Evolutionary conservation across 2,113 vertebrate genomes (phyloP), one percentile per base, ranked within the genome.

Genomic region (Clinocottus analis): DNA sequence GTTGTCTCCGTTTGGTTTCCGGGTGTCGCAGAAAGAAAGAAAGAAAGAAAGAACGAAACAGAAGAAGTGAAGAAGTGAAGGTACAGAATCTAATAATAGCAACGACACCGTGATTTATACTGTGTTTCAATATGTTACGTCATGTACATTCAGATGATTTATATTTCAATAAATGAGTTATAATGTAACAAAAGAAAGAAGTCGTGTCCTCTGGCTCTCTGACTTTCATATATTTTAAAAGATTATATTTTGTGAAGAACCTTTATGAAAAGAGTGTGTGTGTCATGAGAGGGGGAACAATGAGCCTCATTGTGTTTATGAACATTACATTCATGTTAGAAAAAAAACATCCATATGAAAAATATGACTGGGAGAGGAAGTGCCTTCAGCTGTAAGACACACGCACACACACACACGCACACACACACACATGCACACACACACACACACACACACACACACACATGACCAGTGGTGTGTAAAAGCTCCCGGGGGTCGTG

Each of bases 91-190:
- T 93, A 90, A 86, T 88, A 88, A 85, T 89, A 93, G 82, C 91
- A 94, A 85, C 91, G 90, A 87, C 86, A 86, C 80, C 79, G 93
- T 86, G 77, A 80, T 90, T 81, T 93, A 87, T 94, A 85, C 84
- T 71, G 75, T 86, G 87, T 92, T 87, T 86, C 90, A 90, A 72
- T 91, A 91, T 88, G 89, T 93, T 94, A 89, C 90, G 85, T 89
- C 85, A 87, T 95, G 94, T 94, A 92, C 90, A 95, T 95, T 95
- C 91, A 95, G 94, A 95, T 92, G 94, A 94, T 94, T 93, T 95
- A 94, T 95, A 95, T 95, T 94, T 93, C 94, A 95, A 95, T 95
- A 95, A 95, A 95, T 94, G 93, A 88, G 95, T 94, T 93, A 94
- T 91, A 91, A 94, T 85, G 88, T 90, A 64, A n/a, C n/a, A n/a